Evolutionary conservation across 2,797 vertebrate species (phyloP).

Genomic region (Enteromius trimaculatus): DNA sequence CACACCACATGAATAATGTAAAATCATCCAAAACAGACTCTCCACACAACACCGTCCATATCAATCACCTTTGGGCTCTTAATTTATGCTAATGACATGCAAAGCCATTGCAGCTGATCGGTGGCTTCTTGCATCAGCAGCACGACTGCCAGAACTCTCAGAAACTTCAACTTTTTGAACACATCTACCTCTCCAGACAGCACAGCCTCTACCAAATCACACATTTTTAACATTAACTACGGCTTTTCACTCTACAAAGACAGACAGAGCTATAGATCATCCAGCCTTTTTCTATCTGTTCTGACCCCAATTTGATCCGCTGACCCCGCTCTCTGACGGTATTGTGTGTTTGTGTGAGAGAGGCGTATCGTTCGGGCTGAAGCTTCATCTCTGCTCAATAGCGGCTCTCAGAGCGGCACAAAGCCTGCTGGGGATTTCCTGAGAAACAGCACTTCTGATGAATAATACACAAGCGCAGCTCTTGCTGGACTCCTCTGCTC

Average conservation of each 20-base stretch:
- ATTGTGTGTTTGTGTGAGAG: constrained; percentile 16
- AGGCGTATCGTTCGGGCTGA: constrained; percentile 11
- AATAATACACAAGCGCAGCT: constrained; percentile 74
- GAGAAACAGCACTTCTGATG: constrained; percentile 58
- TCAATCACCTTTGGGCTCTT: constrained; percentile 33
- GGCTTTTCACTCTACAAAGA: neutral
- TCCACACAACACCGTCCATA: constrained; percentile 19
- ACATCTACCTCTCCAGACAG: constrained; percentile 53
- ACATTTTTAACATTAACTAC: neutral
- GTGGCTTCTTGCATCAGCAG: constrained; percentile 74
- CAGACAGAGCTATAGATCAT: neutral
- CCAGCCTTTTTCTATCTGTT: constrained; percentile 4
- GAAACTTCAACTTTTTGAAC: constrained; percentile 68
- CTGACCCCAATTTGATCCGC: constrained; percentile 25
- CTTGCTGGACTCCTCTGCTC: constrained; percentile 60
- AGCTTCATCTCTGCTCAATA: constrained; percentile 71
- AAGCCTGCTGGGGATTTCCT: constrained; percentile 72
- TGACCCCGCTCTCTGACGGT: constrained; percentile 19
- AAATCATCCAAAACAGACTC: constrained; percentile 18
- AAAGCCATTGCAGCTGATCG: constrained; percentile 65
- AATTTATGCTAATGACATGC: constrained; percentile 53
- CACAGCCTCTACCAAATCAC: neutral
- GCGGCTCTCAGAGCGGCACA: constrained; percentile 75
- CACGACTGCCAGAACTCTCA: constrained; percentile 72
- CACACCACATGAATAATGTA: constrained; percentile 24